Evolutionary conservation across 2,888 invertebrate species (phyloP), one percentile per base, ranked within the genome.

Genomic region (Epirrhoe tristata): DNA sequence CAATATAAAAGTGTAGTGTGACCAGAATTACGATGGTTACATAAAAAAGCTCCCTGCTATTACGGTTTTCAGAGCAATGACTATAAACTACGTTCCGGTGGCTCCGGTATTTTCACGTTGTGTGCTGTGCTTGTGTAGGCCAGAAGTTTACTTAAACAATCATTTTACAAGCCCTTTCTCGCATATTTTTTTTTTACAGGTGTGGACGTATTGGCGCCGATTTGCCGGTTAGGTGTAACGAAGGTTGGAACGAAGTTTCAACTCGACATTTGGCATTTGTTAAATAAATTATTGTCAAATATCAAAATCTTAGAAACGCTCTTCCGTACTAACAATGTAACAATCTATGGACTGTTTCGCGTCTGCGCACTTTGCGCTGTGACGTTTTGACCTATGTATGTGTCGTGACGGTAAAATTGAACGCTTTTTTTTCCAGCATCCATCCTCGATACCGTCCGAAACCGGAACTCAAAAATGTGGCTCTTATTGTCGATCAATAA

Each of bases 31-130:
- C 67, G 61, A 64, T 43, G 57, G 54, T 54, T 53, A 54, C 63
- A 63, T 67, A 60, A 67, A 67, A 63, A 57, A 46, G 43, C 57
- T 50, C 24, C 46, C 63, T 52, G 54, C 64, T 58, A 72, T 81
- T 75, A 77, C 75, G 75, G 72, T 81, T 76, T 77, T 74, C 76
- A 78, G 77, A 71, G 73, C 76, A 80, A 76, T 74, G 77, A 74
- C 73, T 71, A 77, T 80, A 80, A 81, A 79, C 70, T 73, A 75
- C 70, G 72, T 64, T 68, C 59, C 54, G 66, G 71, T 72, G 70
- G 74, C 68, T 54, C 50, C 34, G 34, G 54, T 58, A 55, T 63
- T 51, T 67, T 31, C 54, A 55, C 58, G 53, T 58, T 61, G 59
- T 58, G 36, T 48, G 16, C 54, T 53, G 58, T 51, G 55, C 24